phyloP scores from a whole-genome alignment of 2,888 invertebrate species.

The Euplagia quadripunctaria region DNA sequence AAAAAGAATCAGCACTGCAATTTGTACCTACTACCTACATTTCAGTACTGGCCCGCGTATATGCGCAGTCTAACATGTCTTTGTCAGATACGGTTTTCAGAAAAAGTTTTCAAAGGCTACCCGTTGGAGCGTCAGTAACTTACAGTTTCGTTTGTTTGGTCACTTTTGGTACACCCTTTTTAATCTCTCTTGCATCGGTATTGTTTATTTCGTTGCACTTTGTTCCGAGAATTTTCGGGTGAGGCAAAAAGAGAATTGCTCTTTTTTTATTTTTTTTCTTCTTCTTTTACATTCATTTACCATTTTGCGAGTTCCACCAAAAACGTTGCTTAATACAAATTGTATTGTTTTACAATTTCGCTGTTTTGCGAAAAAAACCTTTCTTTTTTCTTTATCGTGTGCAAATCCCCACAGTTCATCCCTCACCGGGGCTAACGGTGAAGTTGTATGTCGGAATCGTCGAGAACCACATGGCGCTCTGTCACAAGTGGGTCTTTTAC shows the following conservation, averaged over 20 bases:
- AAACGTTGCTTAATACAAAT: neutral
- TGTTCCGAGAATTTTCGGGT: neutral
- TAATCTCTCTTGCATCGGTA: constrained; percentile 20
- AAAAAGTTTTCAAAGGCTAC: constrained; percentile 52
- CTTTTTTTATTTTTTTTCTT: neutral
- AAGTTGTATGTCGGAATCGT: too few species aligned
- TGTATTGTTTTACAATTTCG: neutral
- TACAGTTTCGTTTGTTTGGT: constrained; percentile 29
- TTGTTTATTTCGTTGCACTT: neutral
- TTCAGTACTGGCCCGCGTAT: constrained; percentile 33
- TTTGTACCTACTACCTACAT: constrained; percentile 9
- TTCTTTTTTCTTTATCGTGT: neutral
- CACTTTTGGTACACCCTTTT: constrained; percentile 41
- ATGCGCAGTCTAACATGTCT: constrained; percentile 43
- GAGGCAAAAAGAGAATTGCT: neutral
- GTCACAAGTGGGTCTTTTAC: too few species aligned
- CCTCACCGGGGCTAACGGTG: too few species aligned
- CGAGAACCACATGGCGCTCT: too few species aligned
- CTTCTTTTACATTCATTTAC: neutral
- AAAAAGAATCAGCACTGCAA: constrained; percentile 24
- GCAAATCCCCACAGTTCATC: neutral
- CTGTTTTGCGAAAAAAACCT: neutral
- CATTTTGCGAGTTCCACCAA: neutral
- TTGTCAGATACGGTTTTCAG: constrained; percentile 47
- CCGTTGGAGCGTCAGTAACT: constrained; percentile 29